A percentile compares a stretch with the other conserved stretches of the same genome.
phyloP scores from a whole-genome alignment of 2,888 invertebrate species.

The Diaphora mendica region DNA sequence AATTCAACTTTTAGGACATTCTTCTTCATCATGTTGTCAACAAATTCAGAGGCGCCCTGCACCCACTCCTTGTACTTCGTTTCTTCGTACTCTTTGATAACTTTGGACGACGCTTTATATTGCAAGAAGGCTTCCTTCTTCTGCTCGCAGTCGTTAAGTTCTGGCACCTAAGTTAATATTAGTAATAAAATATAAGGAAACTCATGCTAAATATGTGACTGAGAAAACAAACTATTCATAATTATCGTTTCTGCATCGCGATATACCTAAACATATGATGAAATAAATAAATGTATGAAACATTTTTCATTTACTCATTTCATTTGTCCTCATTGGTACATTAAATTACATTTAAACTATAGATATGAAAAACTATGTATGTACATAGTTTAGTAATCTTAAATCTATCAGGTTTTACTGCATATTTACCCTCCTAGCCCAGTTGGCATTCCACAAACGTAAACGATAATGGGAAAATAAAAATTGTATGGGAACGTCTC shows the following conservation, averaged over 20 bases:
- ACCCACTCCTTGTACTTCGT: constrained; percentile 90
- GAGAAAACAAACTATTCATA: not conserved
- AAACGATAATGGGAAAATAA: no score
- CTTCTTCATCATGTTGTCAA: constrained; percentile 89
- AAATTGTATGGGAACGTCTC: no score
- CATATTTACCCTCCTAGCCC: no score
- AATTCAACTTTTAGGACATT: constrained; percentile 88
- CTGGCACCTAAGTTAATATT: constrained; percentile 77
- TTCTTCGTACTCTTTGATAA: constrained; percentile 92
- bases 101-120: constrained; percentile 91
- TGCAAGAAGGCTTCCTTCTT: constrained; percentile 92
- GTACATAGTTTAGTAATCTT: no score
- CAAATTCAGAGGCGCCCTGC: constrained; percentile 86
- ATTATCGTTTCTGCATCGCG: not conserved
- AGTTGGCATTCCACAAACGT: no score
- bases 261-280: not conserved
- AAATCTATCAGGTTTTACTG: no score
- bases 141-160: constrained; percentile 90
- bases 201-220: not conserved
- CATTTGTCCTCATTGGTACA: no score
- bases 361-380: no score
- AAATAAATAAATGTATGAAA: no score
- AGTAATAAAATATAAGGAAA: not conserved
- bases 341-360: no score
- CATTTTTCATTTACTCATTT: no score